Evolutionary conservation across 1,140 invertebrate species (phyloP).

Genomic region (Plodia interpunctella): DNA sequence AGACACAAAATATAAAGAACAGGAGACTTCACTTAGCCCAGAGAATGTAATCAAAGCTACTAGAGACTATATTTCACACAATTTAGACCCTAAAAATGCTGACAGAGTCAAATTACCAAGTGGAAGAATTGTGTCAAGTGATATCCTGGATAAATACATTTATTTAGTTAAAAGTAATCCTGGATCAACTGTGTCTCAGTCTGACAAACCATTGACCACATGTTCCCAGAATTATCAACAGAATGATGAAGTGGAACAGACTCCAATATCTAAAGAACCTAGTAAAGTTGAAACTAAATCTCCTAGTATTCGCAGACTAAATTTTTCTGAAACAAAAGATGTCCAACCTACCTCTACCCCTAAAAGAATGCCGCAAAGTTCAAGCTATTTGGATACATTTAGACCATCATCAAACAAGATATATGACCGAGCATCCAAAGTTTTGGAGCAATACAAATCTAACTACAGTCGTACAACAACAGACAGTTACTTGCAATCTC

Average conservation of each 20-base stretch:
- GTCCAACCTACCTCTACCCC: conserved; percentile 64
- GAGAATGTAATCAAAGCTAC: conserved; percentile 63
- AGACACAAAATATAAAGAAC: conserved; percentile 39
- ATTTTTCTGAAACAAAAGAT: conserved; percentile 58
- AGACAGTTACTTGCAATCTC: conserved; percentile 39
- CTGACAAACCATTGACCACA: conserved; percentile 23
- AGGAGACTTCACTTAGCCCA: conserved; percentile 31
- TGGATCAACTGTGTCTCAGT: conserved; percentile 2
- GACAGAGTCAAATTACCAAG: conserved; percentile 55
- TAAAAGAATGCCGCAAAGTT: conserved; percentile 30
- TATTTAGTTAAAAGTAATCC: conserved; percentile 58
- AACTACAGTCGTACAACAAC: conserved; percentile 38
- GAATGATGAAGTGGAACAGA: conserved; percentile 21
- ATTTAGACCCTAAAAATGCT: conserved; percentile 40
- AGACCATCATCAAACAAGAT: conserved; percentile 62
- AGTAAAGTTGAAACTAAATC: conserved; percentile 38
- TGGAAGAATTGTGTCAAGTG: conserved; percentile 45
- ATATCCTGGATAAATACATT: conserved; percentile 65
- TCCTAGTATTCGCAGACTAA: conserved; percentile 48
- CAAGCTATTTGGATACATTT: conserved; percentile 45
- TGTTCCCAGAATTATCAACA: conserved; percentile 21
- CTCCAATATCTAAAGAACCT: conserved; percentile 9
- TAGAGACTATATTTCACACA: conserved; percentile 53
- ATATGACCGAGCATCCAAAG: conserved; percentile 56
- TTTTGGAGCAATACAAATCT: conserved; percentile 62